Evolutionary conservation across 1,140 invertebrate species (phyloP), one percentile per base, ranked within the genome.

Genomic region (Phortica variegata): DNA sequence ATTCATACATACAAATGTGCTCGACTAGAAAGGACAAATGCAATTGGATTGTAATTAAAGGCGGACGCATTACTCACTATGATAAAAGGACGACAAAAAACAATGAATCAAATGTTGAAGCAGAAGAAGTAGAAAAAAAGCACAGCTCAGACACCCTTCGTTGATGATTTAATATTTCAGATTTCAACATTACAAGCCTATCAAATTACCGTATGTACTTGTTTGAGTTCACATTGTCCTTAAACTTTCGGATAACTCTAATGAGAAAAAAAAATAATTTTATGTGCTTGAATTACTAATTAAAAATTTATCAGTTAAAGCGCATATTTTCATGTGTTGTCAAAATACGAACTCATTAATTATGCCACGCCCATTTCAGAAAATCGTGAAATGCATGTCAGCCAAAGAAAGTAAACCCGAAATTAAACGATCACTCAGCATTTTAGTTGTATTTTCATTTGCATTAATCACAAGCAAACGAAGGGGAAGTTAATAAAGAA

Each of bases 121-220:
- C n/a, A n/a, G n/a, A n/a, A 26, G 23, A 26, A 26, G 23, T 26
- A 26, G 10, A 26, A 26, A 6, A 26, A 26, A 26, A 26, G 23
- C 23, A 26, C 23, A 26, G 10, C 10, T 5, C 23, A n/a, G n/a
- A 10, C 23, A 26, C 23, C 23, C 23, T 26, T 26, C 23, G 10
- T 26, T n/a, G n/a, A n/a, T n/a, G n/a, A n/a, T n/a, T n/a, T n/a
- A n/a, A n/a, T n/a, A n/a, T n/a, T n/a, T n/a, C n/a, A n/a, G n/a
- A n/a, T n/a, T n/a, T n/a, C n/a, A n/a, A n/a, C n/a, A n/a, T 65
- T 63, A 68, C 63, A 66, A 66, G 63, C 63, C 46, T 68, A 68
- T 68, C 60, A 36, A 31, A 51, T 68, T 68, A 69, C 63, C 60
- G 46, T 54, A 53, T 57, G 56, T 54, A 49, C 56, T 49, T 59